Base-by-base conservation (phyloP, 2,113 vertebrate genomes). In the Lepidothrix coronata region DNA sequence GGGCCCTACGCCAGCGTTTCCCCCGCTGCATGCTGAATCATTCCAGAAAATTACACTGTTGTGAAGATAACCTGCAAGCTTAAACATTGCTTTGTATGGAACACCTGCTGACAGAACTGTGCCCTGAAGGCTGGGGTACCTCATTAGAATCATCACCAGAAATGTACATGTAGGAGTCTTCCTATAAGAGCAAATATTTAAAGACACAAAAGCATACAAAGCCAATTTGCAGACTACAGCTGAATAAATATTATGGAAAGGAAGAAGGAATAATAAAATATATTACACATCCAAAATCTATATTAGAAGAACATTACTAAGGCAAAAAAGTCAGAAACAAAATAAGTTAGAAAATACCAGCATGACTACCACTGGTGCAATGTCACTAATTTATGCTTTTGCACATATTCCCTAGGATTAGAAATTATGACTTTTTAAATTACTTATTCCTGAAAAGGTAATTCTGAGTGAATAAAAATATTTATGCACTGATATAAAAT, bases 81-180 rank as follows among this genome's bases (percentile, higher is more conserved):
- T 87, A 70, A 97, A 67, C 87, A 73, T 54, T 94, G 77, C 44
- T 85, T 93, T 88, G 58, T 68, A 24, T 59, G 79, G 65, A 88
- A 62, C 79, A 92, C 85, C 90, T 95, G 93, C 93, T 94, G 82
- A 91, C 51, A 90, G 71, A 74, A 51, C 63, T 71, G 70, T 94
- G 82, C 91, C 95, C 90, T 94, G 63, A 86, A 84, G 82, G 44
- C 79, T 91, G 75, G 35, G 79, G 39, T 93, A 86, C 61, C 75
- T 96, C 90, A 85, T 92, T 94, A 93, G 90, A 91, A 94, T 84
- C 79, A 93, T 86, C 92, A 93, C 79, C 75, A 95, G 83, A 93
- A 96, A 87, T 30, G 65, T 87, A 78, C 52, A 27, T 27, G 73
- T 94, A 93, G 86, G 93, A 97, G 75, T 91, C 65, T 78, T 81